Evolutionary conservation across 2,113 vertebrate species (phyloP).

Genomic region (Trematocara marginatum): DNA sequence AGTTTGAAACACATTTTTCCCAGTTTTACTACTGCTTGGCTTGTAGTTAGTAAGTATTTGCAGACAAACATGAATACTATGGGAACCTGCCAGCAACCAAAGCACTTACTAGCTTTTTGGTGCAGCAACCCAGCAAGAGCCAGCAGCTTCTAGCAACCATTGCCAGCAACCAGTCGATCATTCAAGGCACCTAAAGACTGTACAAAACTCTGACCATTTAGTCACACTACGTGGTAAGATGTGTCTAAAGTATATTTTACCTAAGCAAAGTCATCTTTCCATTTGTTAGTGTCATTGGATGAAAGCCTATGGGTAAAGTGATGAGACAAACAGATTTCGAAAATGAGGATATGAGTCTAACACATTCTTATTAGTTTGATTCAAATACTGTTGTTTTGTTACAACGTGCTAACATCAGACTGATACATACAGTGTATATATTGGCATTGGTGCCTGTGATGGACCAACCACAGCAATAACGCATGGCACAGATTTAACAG

Average conservation of each 20-base stretch:
- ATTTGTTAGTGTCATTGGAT: not conserved
- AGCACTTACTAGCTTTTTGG: not conserved
- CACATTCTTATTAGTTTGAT: not conserved
- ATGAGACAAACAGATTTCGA: not conserved
- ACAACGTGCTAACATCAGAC: not conserved
- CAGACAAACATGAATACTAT: not conserved
- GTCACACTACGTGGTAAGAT: rapidly evolving
- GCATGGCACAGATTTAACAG: not conserved
- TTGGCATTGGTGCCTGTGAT: not conserved
- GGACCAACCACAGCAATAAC: not conserved
- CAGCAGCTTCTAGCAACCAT: not conserved
- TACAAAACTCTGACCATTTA: not conserved
- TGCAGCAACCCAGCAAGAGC: not conserved
- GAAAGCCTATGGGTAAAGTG: not conserved
- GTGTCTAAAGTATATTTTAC: not conserved
- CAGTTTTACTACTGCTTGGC: not conserved
- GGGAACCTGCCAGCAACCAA: not conserved
- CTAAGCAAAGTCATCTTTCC: not conserved
- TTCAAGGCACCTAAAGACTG: not conserved
- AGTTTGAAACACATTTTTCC: not conserved
- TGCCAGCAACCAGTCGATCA: not conserved
- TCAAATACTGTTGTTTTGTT: not conserved
- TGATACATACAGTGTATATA: not conserved
- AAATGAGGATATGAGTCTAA: not conserved
- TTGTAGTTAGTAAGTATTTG: not conserved